These are phyloP conservation scores for Lasiurus cinereus DNA, from an alignment of 2,113 vertebrate genomes.

Conservation along the genomic window DNA sequence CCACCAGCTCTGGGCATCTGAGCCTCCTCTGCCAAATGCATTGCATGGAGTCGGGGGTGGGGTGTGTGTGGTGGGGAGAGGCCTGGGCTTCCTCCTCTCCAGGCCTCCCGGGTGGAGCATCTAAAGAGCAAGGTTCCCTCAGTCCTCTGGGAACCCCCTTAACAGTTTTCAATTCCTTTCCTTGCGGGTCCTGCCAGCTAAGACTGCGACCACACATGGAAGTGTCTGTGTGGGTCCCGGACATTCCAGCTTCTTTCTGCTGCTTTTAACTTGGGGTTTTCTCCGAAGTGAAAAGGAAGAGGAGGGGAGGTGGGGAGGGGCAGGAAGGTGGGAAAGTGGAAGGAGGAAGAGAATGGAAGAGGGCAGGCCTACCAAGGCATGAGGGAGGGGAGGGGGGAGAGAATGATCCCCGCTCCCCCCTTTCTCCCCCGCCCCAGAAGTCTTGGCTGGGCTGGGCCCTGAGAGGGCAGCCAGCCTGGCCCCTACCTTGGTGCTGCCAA, in stretches of 20 bases:
- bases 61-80: too few relatives aligned
- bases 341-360: slow-evolving; percentile 35
- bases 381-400: neutral
- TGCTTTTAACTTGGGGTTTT: neutral
- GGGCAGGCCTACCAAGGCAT: slow-evolving; percentile 19
- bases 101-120: neutral
- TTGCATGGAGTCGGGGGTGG: neutral
- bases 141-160: neutral
- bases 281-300: slow-evolving; percentile 44
- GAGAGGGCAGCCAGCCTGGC: slow-evolving; percentile 64
- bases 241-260: slow-evolving; percentile 50
- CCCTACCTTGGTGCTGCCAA: slow-evolving; percentile 58
- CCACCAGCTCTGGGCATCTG: neutral
- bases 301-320: neutral
- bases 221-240: neutral
- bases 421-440: neutral
- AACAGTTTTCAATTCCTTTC: slow-evolving; percentile 69
- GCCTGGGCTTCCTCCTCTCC: neutral
- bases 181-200: neutral
- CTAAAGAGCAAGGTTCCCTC: neutral
- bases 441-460: slow-evolving; percentile 36
- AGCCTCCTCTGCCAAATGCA: neutral
- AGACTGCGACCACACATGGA: slow-evolving; percentile 10
- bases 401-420: neutral
- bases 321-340: neutral